Evolutionary conservation across 2,113 vertebrate species (phyloP).

Genomic region (cat (Felis catus)): F.catus_Fca126_mat1.0 CM031412.1:213478001-213478500

Average conservation of each 20-base stretch:
- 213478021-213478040: slow-evolving; percentile 84
- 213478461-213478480: background rate
- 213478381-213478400: background rate
- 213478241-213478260: background rate
- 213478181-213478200: slow-evolving; percentile 9
- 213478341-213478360: background rate
- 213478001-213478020: slow-evolving; percentile 71
- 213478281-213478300: slow-evolving; percentile 9
- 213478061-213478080: slow-evolving; percentile 79
- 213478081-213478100: slow-evolving; percentile 77
- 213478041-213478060: slow-evolving; percentile 78
- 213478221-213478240: slow-evolving; percentile 49
- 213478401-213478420: background rate
- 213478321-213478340: background rate
- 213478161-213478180: slow-evolving; percentile 65
- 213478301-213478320: background rate
- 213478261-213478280: slow-evolving; percentile 20
- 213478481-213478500: background rate
- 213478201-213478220: slow-evolving; percentile 29
- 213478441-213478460: background rate
- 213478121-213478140: slow-evolving; percentile 62
- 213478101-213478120: slow-evolving; percentile 77
- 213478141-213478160: slow-evolving; percentile 69
- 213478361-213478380: background rate
- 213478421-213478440: background rate